Conservation (phyloP, 2,113 vertebrate genomes). For the Hemiscyllium ocellatum region DNA sequence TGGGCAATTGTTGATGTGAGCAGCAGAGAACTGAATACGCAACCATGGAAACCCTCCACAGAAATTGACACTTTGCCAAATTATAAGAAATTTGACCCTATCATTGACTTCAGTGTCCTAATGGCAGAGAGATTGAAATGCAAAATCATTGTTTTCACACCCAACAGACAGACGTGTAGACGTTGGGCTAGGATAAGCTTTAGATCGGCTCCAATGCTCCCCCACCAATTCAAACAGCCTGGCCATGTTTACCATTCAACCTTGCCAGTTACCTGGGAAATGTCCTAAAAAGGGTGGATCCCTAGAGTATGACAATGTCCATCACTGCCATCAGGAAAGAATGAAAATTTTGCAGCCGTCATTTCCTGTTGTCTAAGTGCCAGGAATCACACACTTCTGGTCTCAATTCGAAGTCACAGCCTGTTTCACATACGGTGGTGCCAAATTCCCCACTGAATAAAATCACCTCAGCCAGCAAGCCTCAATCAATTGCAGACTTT, state of each 20-base stretch:
- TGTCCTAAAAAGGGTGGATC: neutral
- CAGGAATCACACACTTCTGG: neutral
- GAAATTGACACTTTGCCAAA: too few species aligned
- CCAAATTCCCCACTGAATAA: neutral
- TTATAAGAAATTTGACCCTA: too few species aligned
- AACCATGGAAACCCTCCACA: too few species aligned
- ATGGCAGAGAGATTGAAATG: neutral
- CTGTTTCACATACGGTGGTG: neutral
- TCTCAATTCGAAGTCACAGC: neutral
- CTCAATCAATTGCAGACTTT: neutral
- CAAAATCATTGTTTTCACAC: neutral
- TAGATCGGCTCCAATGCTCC: neutral
- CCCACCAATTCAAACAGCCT: neutral
- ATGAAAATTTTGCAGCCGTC: neutral
- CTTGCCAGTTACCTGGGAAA: neutral
- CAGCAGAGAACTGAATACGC: too few species aligned
- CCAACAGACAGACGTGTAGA: too few species aligned
- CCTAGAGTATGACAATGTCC: neutral
- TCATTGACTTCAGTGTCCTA: neutral
- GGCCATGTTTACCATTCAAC: neutral
- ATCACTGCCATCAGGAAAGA: neutral
- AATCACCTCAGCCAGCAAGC: neutral
- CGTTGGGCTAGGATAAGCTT: neutral
- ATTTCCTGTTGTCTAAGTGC: neutral
- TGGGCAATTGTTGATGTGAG: too few species aligned